phyloP scores from a whole-genome alignment of 2,113 vertebrate genomes.

The Tursiops truncatus region DNA sequence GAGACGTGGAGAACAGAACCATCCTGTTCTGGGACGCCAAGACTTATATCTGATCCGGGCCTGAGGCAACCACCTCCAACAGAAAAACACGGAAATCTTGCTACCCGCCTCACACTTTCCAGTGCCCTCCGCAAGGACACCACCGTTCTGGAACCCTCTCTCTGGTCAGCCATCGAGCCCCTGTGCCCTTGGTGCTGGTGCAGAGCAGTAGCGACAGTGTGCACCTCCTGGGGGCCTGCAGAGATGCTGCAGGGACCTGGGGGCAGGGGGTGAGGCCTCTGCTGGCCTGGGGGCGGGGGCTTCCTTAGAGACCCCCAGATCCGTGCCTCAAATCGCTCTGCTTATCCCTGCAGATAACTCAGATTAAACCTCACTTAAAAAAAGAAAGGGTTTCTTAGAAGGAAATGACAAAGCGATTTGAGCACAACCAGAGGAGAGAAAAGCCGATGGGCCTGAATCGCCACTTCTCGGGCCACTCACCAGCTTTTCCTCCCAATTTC shows the following conservation, averaged over 20 bases:
- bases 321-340: not conserved
- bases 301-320: not conserved
- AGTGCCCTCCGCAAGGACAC: not conserved
- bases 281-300: not conserved
- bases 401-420: not conserved
- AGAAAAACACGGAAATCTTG: not conserved
- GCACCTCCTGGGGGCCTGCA: rapidly evolving
- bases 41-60: rapidly evolving
- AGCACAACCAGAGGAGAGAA: not conserved
- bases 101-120: rapidly evolving
- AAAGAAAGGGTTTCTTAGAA: not conserved
- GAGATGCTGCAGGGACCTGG: rapidly evolving
- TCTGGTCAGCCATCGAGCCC: rapidly evolving
- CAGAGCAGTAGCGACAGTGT: not conserved
- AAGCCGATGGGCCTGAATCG: rapidly evolving
- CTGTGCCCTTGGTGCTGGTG: not conserved
- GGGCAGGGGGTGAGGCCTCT: rapidly evolving
- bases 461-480: rapidly evolving
- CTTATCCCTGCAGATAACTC: not conserved
- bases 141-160: not conserved
- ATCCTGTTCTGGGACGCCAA: not conserved
- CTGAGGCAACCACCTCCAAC: not conserved
- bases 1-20: not conserved
- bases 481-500: too few relatives aligned
- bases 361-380: not conserved